Evolutionary conservation across 2,113 vertebrate genomes (phyloP), one percentile per base, ranked within the genome.

Genomic region (Tetraodon nigroviridis): DNA sequence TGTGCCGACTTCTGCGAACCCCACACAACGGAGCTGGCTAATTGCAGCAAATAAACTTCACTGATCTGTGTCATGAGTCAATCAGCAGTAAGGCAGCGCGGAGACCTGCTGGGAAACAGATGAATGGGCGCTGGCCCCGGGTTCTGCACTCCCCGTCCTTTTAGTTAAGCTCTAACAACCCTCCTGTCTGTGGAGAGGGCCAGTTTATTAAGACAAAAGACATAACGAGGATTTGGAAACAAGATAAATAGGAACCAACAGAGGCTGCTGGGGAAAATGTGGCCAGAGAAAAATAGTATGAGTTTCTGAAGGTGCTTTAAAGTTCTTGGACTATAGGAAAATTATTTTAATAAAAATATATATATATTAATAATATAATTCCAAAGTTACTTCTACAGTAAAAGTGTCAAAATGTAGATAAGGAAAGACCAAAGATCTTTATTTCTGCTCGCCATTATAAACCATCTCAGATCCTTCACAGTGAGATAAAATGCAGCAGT

Each of bases 21-120:
- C 24, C 67, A 42, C 16, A 49, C 55, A 24, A 81, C 79, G 73
- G 78, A 72, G 64, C 59, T 51, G 37, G 71, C 81, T 87, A 85
- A 89, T 87, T 87, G 82, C 78, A 79, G 81, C 80, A 80, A 85
- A 85, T 86, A 87, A 86, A 89, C 83, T 82, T 78, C 75, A 69
- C 74, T 84, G 82, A 86, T 89, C 78, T 86, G 78, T 81, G 69
- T 83, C 81, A 89, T 89, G 84, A 87, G 80, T 60, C 54, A 71
- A 70, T 71, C 81, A 68, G 82, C 85, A 83, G 85, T 77, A 80
- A 81, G 82, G 79, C 67, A 55, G 59, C 79, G 76, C 79, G 76
- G 74, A 76, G 74, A 64, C 71, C 63, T 75, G 75, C 76, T 69
- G 69, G 82, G 87, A 82, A 79, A 78, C 81, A 82, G 85, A 87